Base-by-base conservation (phyloP, 2,888 invertebrate genomes). In the Drosophila anomelani region DNA sequence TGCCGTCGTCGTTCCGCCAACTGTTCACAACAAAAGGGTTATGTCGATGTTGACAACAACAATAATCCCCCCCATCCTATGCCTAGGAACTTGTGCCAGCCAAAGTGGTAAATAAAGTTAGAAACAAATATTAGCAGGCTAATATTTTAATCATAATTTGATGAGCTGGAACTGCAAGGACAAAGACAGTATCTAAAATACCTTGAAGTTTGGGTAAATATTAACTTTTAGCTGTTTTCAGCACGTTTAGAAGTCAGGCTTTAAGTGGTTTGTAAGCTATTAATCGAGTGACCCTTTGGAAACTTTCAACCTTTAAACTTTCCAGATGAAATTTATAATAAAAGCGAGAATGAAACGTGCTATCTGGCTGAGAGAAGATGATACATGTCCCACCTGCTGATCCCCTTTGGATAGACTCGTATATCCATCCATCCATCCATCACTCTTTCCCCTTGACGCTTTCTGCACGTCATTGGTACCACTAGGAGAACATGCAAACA, bases 1-100 rank as follows among this genome's bases (percentile, higher is more conserved):
- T 57, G 55, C 58, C 36, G 44, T 15, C 23, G 15, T 47, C 36
- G 53, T 29, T 57, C 68, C 67, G 8, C 79, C 64, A 81, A 70
- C 57, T 76, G 77, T 64, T 71, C 69, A 57, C 69, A 57, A 56
- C 76, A 72, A 84, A 84, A 43, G 86, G 86, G 84, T 83, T 84
- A 84, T 75, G 75, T 79, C 77, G 73, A 79, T 83, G 85, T 83
- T 78, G 84, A 80, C 81, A 81, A 79, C 84, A 81, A 78, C 81
- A 79, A 64, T 60, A 66, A 66, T 46, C 39, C 32, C 34, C 13
- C 39, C 2, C 53, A 23, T 2, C 20, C 13, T 3, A 8, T 6
- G 8, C 7, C 7, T 3, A 10, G 10, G 15, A 46, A 26, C 26
- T 26, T 26, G 26, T 46, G n/a, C 47, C 47, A 13, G 49, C 29